Base-by-base conservation (phyloP, 2,113 vertebrate genomes). In the Pituophis catenifer region DNA sequence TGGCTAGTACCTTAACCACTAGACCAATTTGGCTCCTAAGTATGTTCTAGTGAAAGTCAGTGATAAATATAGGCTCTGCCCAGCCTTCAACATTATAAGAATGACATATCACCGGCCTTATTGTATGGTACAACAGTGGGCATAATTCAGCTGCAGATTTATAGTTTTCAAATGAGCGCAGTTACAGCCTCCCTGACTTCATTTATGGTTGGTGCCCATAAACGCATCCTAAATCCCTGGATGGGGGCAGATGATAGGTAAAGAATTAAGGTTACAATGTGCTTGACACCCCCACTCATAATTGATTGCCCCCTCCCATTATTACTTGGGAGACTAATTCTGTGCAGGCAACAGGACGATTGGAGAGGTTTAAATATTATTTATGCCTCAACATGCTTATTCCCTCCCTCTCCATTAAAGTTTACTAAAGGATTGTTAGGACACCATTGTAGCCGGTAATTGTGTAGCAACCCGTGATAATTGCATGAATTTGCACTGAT, bases 401-500 rank as follows among this genome's bases (percentile, higher is more conserved):
- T 19, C 55, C 94, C 88, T 88, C 94, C 95, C 93, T 93, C 94
- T 91, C 65, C 58, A 62, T 94, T 89, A 65, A 96, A 97, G 92
- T 97, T 96, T 94, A 96, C 96, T 95, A 96, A 88, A 97, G 94
- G 96, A 96, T 96, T 97, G 96, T 97, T 97, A 97, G 95, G 96
- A 97, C 96, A 94, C 95, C 96, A 97, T 96, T 97, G 96, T 96
- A 97, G 96, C 96, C 94, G 92, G 95, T 97, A 97, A 97, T 97
- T 97, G 96, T 97, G 96, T 97, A 97, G 96, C 96, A 96, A 97
- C 95, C 96, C 96, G 96, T 95, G 92, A 95, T 97, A 97, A 97
- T 97, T 97, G 96, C 96, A 96, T 97, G 96, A 96, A 97, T 97
- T 97, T 97, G 96, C 95, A 97, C 96, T 97, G 97, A 97, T 97